phyloP scores from a whole-genome alignment of 1,140 invertebrate genomes.

The Drosophila watanabei region DNA sequence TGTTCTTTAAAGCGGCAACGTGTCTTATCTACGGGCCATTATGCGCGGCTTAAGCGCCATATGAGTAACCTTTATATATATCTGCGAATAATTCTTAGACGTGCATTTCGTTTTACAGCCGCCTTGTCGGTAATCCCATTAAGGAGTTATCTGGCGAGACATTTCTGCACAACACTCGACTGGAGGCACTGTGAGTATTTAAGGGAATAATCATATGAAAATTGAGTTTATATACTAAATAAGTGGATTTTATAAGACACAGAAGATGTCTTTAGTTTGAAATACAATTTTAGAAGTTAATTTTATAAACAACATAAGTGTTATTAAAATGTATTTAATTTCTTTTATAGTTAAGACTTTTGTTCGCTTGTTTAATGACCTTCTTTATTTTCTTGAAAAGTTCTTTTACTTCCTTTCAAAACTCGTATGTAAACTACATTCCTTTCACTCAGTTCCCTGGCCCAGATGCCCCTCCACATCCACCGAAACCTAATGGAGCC shows the following conservation, averaged over 20 bases:
- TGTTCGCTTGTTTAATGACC: background rate
- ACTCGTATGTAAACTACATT: background rate
- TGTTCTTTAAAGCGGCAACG: constrained; percentile 49
- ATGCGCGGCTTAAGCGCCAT: constrained; percentile 59
- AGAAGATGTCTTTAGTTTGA: background rate
- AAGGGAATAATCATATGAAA: constrained; percentile 1
- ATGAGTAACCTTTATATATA: constrained; percentile 56
- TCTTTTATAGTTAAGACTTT: no score
- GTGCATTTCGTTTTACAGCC: constrained; percentile 80
- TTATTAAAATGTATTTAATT: no score
- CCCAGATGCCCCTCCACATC: constrained; percentile 69
- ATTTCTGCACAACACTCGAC: constrained; percentile 85
- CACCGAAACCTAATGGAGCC: constrained; percentile 51
- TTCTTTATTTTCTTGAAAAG: background rate
- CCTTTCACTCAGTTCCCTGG: constrained; percentile 59
- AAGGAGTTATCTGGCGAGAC: constrained; percentile 85
- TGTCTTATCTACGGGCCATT: constrained; percentile 63
- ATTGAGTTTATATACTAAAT: background rate
- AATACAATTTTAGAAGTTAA: background rate
- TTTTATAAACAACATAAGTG: no score
- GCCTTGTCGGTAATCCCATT: constrained; percentile 86
- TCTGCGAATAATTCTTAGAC: constrained; percentile 35
- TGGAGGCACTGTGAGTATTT: constrained; percentile 87
- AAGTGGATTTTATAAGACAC: background rate
- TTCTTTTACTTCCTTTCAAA: background rate